Base-by-base conservation (phyloP, 2,888 invertebrate species). In the Mythimna loreyi region DNA sequence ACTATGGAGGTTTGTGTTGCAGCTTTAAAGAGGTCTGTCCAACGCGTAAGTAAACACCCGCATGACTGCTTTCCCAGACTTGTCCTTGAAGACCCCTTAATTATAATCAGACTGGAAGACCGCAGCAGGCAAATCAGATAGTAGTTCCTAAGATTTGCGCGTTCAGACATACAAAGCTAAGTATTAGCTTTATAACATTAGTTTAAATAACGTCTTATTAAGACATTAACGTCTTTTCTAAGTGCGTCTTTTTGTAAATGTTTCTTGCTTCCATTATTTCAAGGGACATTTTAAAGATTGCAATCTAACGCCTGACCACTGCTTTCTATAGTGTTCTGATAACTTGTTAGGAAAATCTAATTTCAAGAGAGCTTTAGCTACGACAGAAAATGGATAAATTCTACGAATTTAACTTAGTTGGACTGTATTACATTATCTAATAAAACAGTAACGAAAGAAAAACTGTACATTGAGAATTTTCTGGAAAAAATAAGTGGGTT, bases 211-310 rank as follows among this genome's bases (percentile, higher is more conserved):
- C 5, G 16, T 19, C 7, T 19, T n/a, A n/a, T 0, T 21, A 21
- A 28, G 28, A 4, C 28, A 21, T 13, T 16, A 5, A 55, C 43
- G 11, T 45, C 8, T 36, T 28, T 43, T 23, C 49, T 49, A 1
- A 23, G 23, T 5, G n/a, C 2, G n/a, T 19, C 13, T 74, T 30
- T 30, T 16, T 25, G 25, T 47, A 56, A 16, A 75, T 43, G n/a
- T 69, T 69, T 58, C 60, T 45, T 19, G 30, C 40, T 45, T 36
- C 52, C 57, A 40, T 28, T 55, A 47, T 58, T 49, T 49, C 9
- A 11, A 55, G 49, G 58, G 36, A 61, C n/a, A 21, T 43, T 43
- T 45, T 36, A 0, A 21, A 64, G 72, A 77, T 75, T 50, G 43
- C 53, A 21, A 59, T 70, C 77, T 50, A 47, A 33, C 8, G 36